These are phyloP conservation scores for Prochilodus magdalenae DNA, from an alignment of 2,113 vertebrate genomes.

Conservation along the genomic window DNA sequence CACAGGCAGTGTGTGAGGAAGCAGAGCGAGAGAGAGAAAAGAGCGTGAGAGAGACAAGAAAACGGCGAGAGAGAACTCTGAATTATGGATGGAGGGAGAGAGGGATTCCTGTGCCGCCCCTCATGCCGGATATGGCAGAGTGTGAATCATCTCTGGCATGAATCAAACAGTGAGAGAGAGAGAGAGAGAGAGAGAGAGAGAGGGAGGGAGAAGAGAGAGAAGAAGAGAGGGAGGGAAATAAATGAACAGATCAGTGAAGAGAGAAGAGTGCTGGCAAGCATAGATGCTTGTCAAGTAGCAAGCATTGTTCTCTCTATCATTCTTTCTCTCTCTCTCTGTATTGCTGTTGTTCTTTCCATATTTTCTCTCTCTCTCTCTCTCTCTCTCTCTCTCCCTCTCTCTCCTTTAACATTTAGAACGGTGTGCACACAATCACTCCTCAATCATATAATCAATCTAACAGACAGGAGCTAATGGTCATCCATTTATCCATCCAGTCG, in stretches of 20 bases:
- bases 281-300: slow-evolving; percentile 47
- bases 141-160: slow-evolving; percentile 71
- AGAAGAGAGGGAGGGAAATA: slow-evolving; percentile 18
- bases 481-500: slow-evolving; percentile 83
- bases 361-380: slow-evolving; percentile 37
- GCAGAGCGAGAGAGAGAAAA: slow-evolving; percentile 9
- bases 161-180: slow-evolving; percentile 66
- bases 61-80: slow-evolving; percentile 26
- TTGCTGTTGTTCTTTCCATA: no score
- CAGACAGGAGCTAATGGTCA: slow-evolving; percentile 79
- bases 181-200: slow-evolving; percentile 45
- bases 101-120: slow-evolving; percentile 62
- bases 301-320: background rate
- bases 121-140: slow-evolving; percentile 62
- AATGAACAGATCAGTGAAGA: slow-evolving; percentile 42
- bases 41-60: background rate
- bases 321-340: slow-evolving; percentile 12
- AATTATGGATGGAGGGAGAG: slow-evolving; percentile 44
- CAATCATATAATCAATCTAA: slow-evolving; percentile 79
- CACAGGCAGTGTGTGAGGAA: background rate
- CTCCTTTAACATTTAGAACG: background rate
- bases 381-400: background rate
- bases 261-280: background rate
- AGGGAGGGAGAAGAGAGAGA: slow-evolving; percentile 22
- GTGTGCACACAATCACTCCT: slow-evolving; percentile 65